These are phyloP conservation scores for Boulengeromyrus knoepffleri DNA, from an alignment of 2,113 vertebrate species.

Conservation along the genomic window DNA sequence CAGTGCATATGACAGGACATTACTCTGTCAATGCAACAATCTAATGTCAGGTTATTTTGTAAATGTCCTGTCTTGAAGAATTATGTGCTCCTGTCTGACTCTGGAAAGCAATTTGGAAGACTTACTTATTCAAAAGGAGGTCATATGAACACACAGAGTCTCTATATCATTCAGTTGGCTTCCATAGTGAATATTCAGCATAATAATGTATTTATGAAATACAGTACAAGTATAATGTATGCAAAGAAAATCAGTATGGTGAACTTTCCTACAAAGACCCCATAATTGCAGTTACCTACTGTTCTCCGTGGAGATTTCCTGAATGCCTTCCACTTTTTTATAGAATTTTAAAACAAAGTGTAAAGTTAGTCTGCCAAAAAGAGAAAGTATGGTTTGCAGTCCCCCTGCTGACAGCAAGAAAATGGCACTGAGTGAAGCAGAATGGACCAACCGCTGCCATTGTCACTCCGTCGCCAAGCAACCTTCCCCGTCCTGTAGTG, in stretches of 20 bases:
- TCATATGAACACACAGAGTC: neutral
- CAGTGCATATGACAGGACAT: neutral
- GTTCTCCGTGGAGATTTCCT: neutral
- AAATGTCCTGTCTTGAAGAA: neutral
- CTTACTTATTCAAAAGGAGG: neutral
- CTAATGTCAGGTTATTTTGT: neutral
- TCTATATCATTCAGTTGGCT: neutral
- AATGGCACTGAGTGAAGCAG: neutral
- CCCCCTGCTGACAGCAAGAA: neutral
- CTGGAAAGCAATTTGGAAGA: neutral
- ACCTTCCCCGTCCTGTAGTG: neutral
- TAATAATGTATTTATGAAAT: neutral
- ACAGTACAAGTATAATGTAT: neutral
- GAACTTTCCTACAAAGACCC: neutral
- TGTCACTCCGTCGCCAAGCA: slow-evolving; percentile 13
- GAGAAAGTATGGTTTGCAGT: neutral
- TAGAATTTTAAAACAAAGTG: neutral
- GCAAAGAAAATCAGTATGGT: neutral
- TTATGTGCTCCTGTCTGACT: neutral
- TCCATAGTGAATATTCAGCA: neutral
- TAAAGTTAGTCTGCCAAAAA: neutral
- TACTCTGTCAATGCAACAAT: neutral
- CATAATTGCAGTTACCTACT: neutral
- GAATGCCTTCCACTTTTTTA: neutral
- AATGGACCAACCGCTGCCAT: neutral